Evolutionary conservation across 2,797 vertebrate genomes (phyloP), one percentile per base, ranked within the genome.

Genomic region (Tachyglossus aculeatus): DNA sequence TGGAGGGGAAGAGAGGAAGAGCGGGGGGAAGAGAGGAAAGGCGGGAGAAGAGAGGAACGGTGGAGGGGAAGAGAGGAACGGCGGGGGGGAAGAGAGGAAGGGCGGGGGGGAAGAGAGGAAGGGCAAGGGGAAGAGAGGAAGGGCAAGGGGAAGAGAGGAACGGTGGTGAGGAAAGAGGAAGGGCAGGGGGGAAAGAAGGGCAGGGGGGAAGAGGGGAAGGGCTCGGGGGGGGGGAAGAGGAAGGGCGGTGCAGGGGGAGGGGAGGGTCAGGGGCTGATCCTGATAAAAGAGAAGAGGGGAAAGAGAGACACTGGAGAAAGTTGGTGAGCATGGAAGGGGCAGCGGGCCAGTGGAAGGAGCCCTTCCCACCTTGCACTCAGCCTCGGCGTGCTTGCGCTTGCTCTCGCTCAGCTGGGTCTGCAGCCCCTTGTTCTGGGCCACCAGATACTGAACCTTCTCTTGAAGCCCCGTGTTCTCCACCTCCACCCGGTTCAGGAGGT

Each of bases 311-410:
- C 5, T 10, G 7, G 22, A 6, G 50, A n/a, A n/a, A 4, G 15
- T 19, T 27, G 48, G 9, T 24, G 31, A 7, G 14, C 45, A 7
- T 16, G 16, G 0, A 3, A 24, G 36, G 19, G n/a, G n/a, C 14
- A 24, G 19, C 84, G 55, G n/a, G 7, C 40, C 27, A 19, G 16
- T 31, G 22, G 21, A 18, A 4, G 27, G 24, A 5, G 9, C 16
- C 10, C 22, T 24, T 6, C 41, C 65, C 63, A 97, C 97, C 96
- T 98, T 98, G 93, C 96, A 98, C 85, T 98, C 95, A 0, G 80
- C 94, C 90, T 98, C 97, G 0, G 96, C 84, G 71, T 96, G 96
- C 71, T 96, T 97, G 87, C 97, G 94, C 75, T 96, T 97, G 94
- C 95, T 96, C 84, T 98, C 96, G 7, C 80, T 96, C 69, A 98